Evolutionary conservation across 2,797 vertebrate species (phyloP), one percentile per base, ranked within the genome.

Genomic region (Acridotheres tristis): DNA sequence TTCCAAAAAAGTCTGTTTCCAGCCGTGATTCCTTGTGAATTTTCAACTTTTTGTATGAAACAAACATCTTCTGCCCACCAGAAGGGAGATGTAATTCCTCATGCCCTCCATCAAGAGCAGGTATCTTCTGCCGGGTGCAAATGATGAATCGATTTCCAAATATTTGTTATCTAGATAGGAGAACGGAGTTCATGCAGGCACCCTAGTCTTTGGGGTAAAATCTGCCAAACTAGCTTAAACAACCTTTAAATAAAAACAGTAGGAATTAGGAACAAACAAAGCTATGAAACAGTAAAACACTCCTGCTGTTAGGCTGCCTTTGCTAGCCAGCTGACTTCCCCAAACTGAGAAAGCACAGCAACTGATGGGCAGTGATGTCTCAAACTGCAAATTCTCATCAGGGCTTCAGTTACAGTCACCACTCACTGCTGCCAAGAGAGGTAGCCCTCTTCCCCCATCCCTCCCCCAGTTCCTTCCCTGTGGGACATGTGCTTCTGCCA

Each of bases 401-500:
- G 63, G 78, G 32, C 38, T 93, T 77, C 67, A n/a, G 48, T 85
- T 83, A 89, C 40, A 80, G 47, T 67, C 82, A 90, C 45, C 61
- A 45, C 57, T 74, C 4, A 2, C 45, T 26, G 42, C 75, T 91
- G 87, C 87, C 85, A 89, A 83, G 79, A 88, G 82, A 92, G 84
- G 93, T 93, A 95, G 89, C 89, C 61, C 30, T 83, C 72, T 91
- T 91, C 47, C 68, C 59, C 10, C 16, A n/a, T 58, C 45, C 48
- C 53, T 94, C 68, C 72, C 65, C 34, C 47, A 43, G 9, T 72
- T 93, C 80, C 82, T 95, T 92, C 85, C 78, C 91, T 13, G 57
- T 85, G 95, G 88, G 89, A 92, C 42, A 63, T 0, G 1, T 16
- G 43, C n/a, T 93, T 89, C 88, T 92, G 93, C 94, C 94, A 96